Evolutionary conservation across 2,888 invertebrate species (phyloP).

Genomic region (Saturnia japonica): DNA sequence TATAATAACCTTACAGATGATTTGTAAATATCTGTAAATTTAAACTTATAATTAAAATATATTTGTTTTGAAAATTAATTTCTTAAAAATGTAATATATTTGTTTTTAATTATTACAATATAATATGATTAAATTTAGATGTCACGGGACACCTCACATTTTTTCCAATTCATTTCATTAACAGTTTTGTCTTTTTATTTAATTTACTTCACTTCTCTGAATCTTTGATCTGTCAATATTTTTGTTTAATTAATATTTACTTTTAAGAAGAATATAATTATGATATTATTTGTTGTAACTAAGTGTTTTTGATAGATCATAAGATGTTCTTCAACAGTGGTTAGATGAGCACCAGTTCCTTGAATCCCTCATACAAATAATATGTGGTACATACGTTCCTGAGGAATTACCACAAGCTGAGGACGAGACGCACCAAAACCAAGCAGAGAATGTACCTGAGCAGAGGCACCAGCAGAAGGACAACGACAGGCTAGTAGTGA

Average conservation of each 20-base stretch:
- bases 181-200: background rate
- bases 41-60: too few relatives aligned
- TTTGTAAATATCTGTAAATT: too few relatives aligned
- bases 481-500: constrained; percentile 17
- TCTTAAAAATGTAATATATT: too few relatives aligned
- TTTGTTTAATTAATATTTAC: background rate
- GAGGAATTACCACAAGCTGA: constrained; percentile 38
- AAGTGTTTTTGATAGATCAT: background rate
- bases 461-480: constrained; percentile 29
- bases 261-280: background rate
- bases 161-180: too few relatives aligned
- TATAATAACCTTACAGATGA: too few relatives aligned
- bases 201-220: background rate
- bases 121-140: too few relatives aligned
- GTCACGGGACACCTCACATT: too few relatives aligned
- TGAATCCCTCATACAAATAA: constrained; percentile 86
- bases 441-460: constrained; percentile 35
- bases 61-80: too few relatives aligned
- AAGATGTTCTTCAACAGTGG: constrained; percentile 84
- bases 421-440: background rate
- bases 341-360: constrained; percentile 93
- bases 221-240: background rate
- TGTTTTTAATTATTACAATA: too few relatives aligned
- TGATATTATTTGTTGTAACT: too few relatives aligned
- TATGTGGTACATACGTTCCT: constrained; percentile 72